These are phyloP conservation scores for Caiman crocodilus DNA, from an alignment of 2,797 vertebrate species.

Conservation along the genomic window DNA sequence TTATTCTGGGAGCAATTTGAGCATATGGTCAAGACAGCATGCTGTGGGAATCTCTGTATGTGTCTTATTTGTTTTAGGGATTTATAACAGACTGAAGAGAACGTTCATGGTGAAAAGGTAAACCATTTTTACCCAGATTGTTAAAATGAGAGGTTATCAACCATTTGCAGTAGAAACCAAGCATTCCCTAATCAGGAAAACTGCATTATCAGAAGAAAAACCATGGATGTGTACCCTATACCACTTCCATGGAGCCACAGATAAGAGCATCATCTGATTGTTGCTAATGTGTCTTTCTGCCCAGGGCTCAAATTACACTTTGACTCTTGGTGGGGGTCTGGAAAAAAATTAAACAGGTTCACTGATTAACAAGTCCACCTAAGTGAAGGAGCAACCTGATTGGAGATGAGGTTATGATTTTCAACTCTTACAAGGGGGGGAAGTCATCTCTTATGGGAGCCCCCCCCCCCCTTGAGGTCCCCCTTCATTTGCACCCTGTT, in stretches of 20 bases:
- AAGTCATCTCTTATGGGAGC: too few species aligned
- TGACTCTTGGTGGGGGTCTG: too few species aligned
- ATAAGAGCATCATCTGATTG: fast-evolving
- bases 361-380: too few species aligned
- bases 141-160: background rate
- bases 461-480: too few species aligned
- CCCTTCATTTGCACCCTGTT: background rate
- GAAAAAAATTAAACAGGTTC: too few species aligned
- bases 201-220: background rate
- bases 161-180: background rate
- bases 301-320: too few species aligned
- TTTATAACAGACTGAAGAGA: background rate
- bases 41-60: background rate
- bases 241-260: background rate
- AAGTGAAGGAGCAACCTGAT: too few species aligned
- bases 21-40: background rate
- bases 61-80: background rate
- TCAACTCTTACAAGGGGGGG: too few species aligned
- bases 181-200: background rate
- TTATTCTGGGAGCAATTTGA: background rate
- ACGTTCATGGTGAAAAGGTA: background rate
- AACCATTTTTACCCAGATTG: background rate
- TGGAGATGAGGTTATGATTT: too few species aligned
- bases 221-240: background rate
- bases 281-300: background rate